phyloP scores from a whole-genome alignment of 2,113 vertebrate species.

The Paradoxurus hermaphroditus region DNA sequence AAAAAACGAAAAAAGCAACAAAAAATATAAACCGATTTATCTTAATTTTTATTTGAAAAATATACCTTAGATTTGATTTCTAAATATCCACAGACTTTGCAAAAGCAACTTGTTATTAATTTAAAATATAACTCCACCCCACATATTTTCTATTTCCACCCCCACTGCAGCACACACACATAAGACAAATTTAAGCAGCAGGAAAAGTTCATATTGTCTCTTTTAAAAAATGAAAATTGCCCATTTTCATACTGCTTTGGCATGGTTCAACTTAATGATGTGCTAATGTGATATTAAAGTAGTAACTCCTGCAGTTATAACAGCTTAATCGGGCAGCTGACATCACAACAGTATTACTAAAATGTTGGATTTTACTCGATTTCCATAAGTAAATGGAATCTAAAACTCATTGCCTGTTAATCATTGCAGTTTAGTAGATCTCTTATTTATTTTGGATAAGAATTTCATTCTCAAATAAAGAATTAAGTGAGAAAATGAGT shows the following conservation, averaged over 20 bases:
- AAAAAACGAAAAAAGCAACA: too few relatives aligned
- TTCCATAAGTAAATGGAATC: conserved; percentile 64
- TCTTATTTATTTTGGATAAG: conserved; percentile 63
- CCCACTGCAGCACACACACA: neutral
- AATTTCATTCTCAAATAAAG: conserved; percentile 60
- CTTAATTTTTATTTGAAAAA: neutral
- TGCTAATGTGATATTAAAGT: conserved; percentile 53
- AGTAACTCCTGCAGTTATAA: conserved; percentile 55
- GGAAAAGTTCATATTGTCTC: conserved; percentile 57
- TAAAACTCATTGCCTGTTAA: conserved; percentile 48
- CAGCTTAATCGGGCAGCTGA: conserved; percentile 1
- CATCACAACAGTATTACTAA: conserved; percentile 36
- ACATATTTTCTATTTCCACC: neutral
- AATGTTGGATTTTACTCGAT: conserved; percentile 47
- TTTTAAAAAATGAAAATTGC: conserved; percentile 64
- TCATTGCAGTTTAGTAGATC: conserved; percentile 40
- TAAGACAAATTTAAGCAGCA: conserved; percentile 37
- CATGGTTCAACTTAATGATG: conserved; percentile 53
- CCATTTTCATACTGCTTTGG: conserved; percentile 30
- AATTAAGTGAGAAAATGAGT: conserved; percentile 35
- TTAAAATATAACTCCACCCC: conserved; percentile 25
- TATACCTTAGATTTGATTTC: conserved; percentile 31
- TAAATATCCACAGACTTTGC: neutral
- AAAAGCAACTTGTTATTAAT: conserved; percentile 36
- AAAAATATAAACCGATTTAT: neutral